phyloP scores from a whole-genome alignment of 35 echinoderm and acorn worm species.

The Eucidaris tribuloides region DNA sequence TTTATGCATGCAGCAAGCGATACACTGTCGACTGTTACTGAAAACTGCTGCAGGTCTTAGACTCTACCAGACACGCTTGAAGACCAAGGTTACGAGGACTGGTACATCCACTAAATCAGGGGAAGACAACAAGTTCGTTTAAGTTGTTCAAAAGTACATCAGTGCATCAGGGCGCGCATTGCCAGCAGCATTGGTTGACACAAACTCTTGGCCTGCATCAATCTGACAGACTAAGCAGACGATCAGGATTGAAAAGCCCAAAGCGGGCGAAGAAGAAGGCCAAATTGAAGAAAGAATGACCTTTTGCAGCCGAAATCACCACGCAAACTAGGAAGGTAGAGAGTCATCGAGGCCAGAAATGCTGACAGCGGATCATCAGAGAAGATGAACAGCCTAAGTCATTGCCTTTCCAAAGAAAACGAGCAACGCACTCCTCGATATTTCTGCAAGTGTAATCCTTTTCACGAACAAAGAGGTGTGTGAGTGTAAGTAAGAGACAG shows the following conservation, averaged over 20 bases:
- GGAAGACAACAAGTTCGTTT: not conserved
- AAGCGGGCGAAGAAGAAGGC: not conserved
- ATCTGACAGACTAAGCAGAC: not conserved
- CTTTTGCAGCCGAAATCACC: not conserved
- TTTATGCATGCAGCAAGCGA: conserved; percentile 20
- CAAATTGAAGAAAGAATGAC: not conserved
- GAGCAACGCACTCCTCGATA: conserved; percentile 14
- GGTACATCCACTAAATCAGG: conserved; percentile 35
- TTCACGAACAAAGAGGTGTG: not conserved
- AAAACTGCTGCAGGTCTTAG: conserved; percentile 42
- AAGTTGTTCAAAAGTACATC: conserved; percentile 3
- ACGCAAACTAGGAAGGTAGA: not conserved
- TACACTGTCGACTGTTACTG: conserved; percentile 61
- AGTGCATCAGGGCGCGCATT: not conserved
- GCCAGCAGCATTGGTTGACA: not conserved
- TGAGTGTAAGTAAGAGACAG: not conserved
- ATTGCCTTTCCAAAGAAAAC: not conserved
- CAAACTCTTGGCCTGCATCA: not conserved
- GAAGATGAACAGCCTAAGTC: not conserved
- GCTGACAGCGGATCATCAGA: not conserved
- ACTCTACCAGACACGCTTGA: not conserved
- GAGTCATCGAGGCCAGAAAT: too few relatives aligned
- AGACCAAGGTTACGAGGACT: conserved; percentile 27
- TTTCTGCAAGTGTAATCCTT: conserved; percentile 10
- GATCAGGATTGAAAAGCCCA: not conserved